Base-by-base conservation (phyloP, 2,888 invertebrate species). In the Hartigia nigra region DNA sequence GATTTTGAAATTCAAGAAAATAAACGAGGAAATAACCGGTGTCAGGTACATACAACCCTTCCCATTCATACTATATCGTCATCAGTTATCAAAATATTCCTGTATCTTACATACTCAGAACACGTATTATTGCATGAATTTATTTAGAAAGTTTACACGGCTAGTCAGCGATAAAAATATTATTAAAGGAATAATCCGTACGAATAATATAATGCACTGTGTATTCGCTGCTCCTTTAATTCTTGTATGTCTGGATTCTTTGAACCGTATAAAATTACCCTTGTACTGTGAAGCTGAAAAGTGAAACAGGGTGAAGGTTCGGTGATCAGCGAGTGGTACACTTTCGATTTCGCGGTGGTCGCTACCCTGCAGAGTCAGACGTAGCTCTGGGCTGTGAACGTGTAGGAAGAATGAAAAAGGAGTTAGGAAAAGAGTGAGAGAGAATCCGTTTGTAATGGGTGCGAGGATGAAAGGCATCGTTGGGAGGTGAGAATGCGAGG, bases 391-490 rank as follows among this genome's bases (percentile, higher is more conserved):
- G 55, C 55, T 55, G 55, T 55, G 55, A 55, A 23, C 2, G 55
- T 39, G 55, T 55, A 72, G 36, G 81, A 55, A 77, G 75, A 75
- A 79, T 81, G 79, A 76, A 79, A 77, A 79, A 79, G 80, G 74
- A 74, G 69, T 78, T 78, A 79, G 80, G 79, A 74, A 83, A 82
- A 82, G 80, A 75, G 70, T 69, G 72, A 78, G 74, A 12, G 32
- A 35, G n/a, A 34, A 31, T 0, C 9, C 23, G 2, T 23, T 55
- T 9, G 23, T 23, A 9, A 55, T 23, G 39, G 69, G 39, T 23
- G 78, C n/a, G 74, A 12, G 72, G 31, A 70, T 74, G 81, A 84
- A 75, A 78, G 74, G 79, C 80, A 79, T 32, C 69, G 69, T 35
- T 75, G 69, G 78, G 76, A 69, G 80, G 77, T 72, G 70, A 75